Conservation (phyloP, 1,140 invertebrate species). For the Anastrepha ludens region DNA sequence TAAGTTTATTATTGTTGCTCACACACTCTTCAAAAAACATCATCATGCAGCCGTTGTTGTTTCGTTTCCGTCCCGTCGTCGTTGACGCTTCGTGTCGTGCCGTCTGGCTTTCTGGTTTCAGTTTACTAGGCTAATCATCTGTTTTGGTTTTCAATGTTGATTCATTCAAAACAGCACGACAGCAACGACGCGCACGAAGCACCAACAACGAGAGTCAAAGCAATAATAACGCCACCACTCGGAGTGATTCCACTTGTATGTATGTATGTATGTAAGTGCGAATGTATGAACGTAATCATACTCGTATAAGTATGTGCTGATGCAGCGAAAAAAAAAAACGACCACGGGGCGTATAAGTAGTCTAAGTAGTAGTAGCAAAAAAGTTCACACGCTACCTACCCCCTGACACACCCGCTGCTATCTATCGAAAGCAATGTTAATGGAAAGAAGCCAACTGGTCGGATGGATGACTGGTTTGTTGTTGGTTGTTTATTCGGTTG, state of each 20-base stretch:
- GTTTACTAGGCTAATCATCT: constrained; percentile 74
- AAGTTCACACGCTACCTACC: constrained; percentile 46
- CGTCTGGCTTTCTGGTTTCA: constrained; percentile 59
- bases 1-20: not conserved
- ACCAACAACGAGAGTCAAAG: constrained; percentile 29
- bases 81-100: constrained; percentile 57
- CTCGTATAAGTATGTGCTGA: constrained; percentile 17
- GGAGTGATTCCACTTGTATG: constrained; percentile 45
- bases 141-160: constrained; percentile 68
- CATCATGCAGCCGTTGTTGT: not conserved
- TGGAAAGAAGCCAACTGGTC: constrained; percentile 29
- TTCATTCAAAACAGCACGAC: constrained; percentile 58
- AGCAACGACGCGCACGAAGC: constrained; percentile 52
- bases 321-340: constrained; percentile 44
- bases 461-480: constrained; percentile 18
- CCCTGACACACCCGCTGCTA: constrained; percentile 29
- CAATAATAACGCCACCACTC: constrained; percentile 6
- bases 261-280: not conserved
- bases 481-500: constrained; percentile 36
- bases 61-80: constrained; percentile 17
- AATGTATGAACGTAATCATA: constrained; percentile 1
- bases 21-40: constrained; percentile 41
- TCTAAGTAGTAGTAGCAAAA: constrained; percentile 29
- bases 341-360: constrained; percentile 42
- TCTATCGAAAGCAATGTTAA: not conserved